Percentiles rank a stretch among this genome's conserved stretches.
These are phyloP conservation scores for Cataglyphis rosenhaueri DNA, from an alignment of 2,888 invertebrate genomes.

Conservation along the genomic window DNA sequence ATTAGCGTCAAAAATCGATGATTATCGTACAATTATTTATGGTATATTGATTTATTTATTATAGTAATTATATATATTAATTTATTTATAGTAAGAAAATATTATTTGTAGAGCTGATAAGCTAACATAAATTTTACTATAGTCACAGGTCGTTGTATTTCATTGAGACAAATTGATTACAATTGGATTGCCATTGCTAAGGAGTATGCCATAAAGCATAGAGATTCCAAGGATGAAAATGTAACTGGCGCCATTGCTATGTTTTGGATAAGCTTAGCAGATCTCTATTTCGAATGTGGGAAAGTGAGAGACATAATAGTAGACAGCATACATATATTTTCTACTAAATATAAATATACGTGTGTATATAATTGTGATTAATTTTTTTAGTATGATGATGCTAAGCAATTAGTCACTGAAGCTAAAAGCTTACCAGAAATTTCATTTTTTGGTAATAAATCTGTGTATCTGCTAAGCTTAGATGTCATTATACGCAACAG, in stretches of 20 bases:
- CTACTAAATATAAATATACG: conserved; percentile 9
- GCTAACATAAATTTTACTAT: conserved; percentile 25
- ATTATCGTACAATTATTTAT: conserved; percentile 74
- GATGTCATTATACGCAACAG: conserved; percentile 76
- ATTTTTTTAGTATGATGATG: conserved; percentile 72
- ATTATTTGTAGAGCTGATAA: not conserved
- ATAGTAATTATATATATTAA: conserved; percentile 65
- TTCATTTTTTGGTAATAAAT: conserved; percentile 65
- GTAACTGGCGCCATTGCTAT: conserved; percentile 68
- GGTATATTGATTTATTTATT: conserved; percentile 66
- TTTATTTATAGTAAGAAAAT: not conserved
- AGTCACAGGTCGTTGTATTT: conserved; percentile 79
- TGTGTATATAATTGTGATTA: conserved; percentile 15
- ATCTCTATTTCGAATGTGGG: conserved; percentile 79
- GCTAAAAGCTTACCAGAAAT: conserved; percentile 68
- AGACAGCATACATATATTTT: not conserved
- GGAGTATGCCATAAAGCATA: conserved; percentile 61
- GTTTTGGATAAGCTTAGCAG: conserved; percentile 80
- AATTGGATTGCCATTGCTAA: conserved; percentile 77
- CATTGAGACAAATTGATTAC: conserved; percentile 73
- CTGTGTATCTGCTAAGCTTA: conserved; percentile 72
- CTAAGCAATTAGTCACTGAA: conserved; percentile 72
- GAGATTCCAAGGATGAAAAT: conserved; percentile 63
- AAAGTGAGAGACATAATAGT: conserved; percentile 67
- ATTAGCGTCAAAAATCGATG: conserved; percentile 74